A percentile compares a stretch with the other conserved stretches of the same genome.
These are phyloP conservation scores for Camponotus fellah DNA, from an alignment of 2,888 invertebrate species.

Conservation along the genomic window DNA sequence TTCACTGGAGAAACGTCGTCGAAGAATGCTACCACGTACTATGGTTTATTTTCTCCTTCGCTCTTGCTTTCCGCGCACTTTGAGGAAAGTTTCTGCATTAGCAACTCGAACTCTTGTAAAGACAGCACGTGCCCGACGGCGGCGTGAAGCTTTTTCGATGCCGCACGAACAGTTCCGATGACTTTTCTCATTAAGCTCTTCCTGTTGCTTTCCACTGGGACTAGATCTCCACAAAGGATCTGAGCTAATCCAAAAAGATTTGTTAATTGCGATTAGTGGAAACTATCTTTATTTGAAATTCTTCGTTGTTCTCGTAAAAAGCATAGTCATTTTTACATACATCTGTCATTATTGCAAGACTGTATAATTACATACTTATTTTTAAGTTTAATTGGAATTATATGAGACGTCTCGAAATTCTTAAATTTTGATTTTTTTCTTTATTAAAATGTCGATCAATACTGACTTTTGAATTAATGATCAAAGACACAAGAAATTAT, in stretches of 20 bases:
- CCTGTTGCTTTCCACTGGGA: constrained; percentile 48
- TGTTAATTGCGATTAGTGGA: constrained; percentile 43
- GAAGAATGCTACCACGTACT: constrained; percentile 56
- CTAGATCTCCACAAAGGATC: constrained; percentile 26
- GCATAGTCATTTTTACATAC: neutral
- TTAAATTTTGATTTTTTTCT: neutral
- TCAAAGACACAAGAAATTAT: neutral
- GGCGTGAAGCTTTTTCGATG: constrained; percentile 53
- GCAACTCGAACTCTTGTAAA: constrained; percentile 54
- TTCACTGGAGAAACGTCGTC: constrained; percentile 39
- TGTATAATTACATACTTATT: neutral
- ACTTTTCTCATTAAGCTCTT: constrained; percentile 58
- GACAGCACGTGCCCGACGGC: constrained; percentile 47
- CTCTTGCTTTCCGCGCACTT: constrained; percentile 36
- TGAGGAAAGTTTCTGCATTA: constrained; percentile 63
- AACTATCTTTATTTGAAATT: constrained; percentile 7
- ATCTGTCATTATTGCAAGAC: neutral
- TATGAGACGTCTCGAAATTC: neutral
- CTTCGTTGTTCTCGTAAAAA: neutral
- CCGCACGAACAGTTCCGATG: constrained; percentile 58
- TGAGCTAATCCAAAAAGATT: constrained; percentile 41
- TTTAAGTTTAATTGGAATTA: neutral
- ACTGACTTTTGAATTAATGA: neutral
- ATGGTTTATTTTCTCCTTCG: constrained; percentile 59
- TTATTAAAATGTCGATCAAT: neutral